Conservation (phyloP, 2,113 vertebrate species). For the Porphyrio hochstetteri region DNA sequence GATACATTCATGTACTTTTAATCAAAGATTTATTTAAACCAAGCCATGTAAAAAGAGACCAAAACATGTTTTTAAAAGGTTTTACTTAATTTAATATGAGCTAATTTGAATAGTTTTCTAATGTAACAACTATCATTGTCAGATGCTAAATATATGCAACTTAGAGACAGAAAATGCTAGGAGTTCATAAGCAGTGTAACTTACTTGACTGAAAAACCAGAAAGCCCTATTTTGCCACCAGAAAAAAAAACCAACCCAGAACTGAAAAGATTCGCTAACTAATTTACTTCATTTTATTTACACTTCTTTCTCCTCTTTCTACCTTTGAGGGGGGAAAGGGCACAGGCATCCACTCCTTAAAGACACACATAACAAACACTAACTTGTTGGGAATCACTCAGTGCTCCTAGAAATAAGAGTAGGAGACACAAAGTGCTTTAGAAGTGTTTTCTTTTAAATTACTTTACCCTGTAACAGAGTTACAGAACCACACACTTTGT, state of each 20-base stretch:
- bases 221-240: not conserved
- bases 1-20: conserved; percentile 84
- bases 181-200: not conserved
- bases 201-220: not conserved
- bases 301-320: not conserved
- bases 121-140: conserved; percentile 14
- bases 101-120: conserved; percentile 58
- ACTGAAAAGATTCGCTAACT: not conserved
- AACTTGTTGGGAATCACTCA: not conserved
- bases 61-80: conserved; percentile 67
- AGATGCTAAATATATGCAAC: conserved; percentile 36
- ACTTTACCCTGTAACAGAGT: not conserved
- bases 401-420: not conserved
- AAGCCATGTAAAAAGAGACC: conserved; percentile 53
- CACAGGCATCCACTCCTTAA: not conserved
- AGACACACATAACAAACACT: not conserved
- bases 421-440: not conserved
- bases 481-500: not conserved
- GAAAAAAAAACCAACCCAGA: not conserved
- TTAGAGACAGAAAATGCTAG: not conserved
- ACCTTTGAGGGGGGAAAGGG: not conserved
- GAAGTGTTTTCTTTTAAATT: not conserved
- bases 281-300: not conserved
- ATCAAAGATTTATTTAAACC: conserved; percentile 71
- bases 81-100: conserved; percentile 65